These are phyloP conservation scores for Brachionus asplanchnoidis DNA, from an alignment of 1,140 invertebrate genomes.

Conservation along the genomic window DNA sequence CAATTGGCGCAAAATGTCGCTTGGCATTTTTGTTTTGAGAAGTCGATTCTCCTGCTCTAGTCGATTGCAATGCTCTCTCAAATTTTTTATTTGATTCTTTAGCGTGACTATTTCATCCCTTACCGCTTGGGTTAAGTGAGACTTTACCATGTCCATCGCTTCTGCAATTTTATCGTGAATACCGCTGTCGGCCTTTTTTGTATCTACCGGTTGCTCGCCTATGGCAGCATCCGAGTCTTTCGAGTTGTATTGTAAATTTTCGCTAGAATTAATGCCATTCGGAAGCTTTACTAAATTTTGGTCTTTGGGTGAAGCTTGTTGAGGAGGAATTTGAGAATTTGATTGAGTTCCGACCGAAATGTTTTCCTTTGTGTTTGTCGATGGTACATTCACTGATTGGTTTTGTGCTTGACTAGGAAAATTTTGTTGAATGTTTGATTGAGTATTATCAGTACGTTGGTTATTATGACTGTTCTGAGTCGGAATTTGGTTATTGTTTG, in stretches of 20 bases:
- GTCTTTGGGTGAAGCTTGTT: slow-evolving; percentile 3
- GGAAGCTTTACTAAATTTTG: neutral
- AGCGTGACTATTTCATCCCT: slow-evolving; percentile 21
- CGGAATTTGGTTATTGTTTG: neutral
- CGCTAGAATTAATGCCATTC: neutral
- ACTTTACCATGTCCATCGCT: slow-evolving; percentile 29
- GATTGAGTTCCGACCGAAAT: neutral
- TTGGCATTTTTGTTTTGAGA: neutral
- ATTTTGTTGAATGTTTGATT: neutral
- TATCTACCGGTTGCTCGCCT: neutral
- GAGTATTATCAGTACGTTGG: slow-evolving; percentile 19
- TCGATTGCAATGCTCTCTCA: neutral
- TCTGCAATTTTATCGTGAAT: slow-evolving; percentile 27
- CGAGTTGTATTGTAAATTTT: neutral
- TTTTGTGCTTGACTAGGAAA: neutral
- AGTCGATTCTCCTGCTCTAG: slow-evolving; percentile 37
- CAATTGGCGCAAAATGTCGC: neutral
- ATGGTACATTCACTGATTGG: neutral
- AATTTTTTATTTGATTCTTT: slow-evolving; percentile 35
- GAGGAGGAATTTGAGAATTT: slow-evolving; percentile 5
- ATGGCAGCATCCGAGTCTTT: neutral
- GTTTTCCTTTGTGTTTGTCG: neutral
- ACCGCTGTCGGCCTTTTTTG: neutral
- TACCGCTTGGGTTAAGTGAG: slow-evolving; percentile 27
- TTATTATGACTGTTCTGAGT: neutral